Evolutionary conservation across 23 tunicate species (phyloP), one percentile per base, ranked within the genome.

Genomic region (Aplidium turbinatum): DNA sequence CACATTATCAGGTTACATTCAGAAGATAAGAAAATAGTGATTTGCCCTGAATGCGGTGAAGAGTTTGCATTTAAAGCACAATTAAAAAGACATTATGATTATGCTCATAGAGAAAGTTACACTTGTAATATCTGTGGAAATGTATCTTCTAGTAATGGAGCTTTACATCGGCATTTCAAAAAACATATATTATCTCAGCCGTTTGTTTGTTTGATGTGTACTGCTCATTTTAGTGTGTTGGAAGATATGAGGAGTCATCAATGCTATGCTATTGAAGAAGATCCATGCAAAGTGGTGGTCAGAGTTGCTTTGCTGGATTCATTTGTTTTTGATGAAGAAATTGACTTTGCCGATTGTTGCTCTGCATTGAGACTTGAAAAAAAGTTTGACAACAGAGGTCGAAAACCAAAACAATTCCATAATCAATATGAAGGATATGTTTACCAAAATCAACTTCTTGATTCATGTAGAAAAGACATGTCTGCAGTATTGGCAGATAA

Each of bases 381-480:
- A 29, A 80, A 80, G 61, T 80, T 80, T 69, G 85, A 80, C 32
- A 70, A 70, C 25, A 46, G 85, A 25, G 85, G 85, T 11, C 33
- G 85, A 28, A 80, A 69, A 70, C 77, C 77, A 26, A 70, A 70
- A 42, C 56, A 23, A n/a, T n/a, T n/a, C n/a, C n/a, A n/a, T n/a
- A n/a, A n/a, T n/a, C n/a, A n/a, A n/a, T n/a, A n/a, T n/a, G n/a
- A n/a, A n/a, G n/a, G n/a, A n/a, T n/a, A n/a, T n/a, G n/a, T n/a
- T n/a, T n/a, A n/a, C n/a, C n/a, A n/a, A n/a, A n/a, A n/a, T n/a
- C n/a, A n/a, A n/a, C n/a, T n/a, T n/a, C n/a, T n/a, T n/a, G n/a
- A n/a, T n/a, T n/a, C n/a, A n/a, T n/a, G n/a, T n/a, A n/a, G n/a
- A n/a, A n/a, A n/a, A n/a, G n/a, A n/a, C n/a, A n/a, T n/a, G n/a